Percentiles rank a stretch among this genome's conserved stretches.
Conservation (phyloP, 2,113 vertebrate species). For the Taurulus bubalis region DNA sequence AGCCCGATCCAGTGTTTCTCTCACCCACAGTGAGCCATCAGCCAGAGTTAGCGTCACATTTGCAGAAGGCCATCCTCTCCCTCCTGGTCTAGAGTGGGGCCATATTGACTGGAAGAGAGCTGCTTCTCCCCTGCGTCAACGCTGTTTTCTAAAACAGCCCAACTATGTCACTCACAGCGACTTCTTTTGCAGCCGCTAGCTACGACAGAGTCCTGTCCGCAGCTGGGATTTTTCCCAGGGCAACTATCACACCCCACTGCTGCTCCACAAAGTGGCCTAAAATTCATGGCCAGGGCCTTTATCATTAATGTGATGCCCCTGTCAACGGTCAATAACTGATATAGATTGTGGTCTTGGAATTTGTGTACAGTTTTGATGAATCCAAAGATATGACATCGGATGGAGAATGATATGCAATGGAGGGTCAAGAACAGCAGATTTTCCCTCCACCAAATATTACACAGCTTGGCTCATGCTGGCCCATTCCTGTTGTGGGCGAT, state of each 20-base stretch:
- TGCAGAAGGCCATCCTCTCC: constrained; percentile 37
- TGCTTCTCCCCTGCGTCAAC: constrained; percentile 29
- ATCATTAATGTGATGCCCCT: constrained; percentile 14
- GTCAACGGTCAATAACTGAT: constrained; percentile 23
- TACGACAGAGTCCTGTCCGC: constrained; percentile 50
- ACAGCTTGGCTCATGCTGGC: not conserved
- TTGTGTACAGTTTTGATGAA: not conserved
- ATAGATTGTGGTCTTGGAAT: not conserved
- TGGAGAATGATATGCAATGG: constrained; percentile 1
- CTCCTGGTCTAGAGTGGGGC: constrained; percentile 15
- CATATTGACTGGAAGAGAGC: constrained; percentile 62
- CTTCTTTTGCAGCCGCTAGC: constrained; percentile 66
- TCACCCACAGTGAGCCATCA: constrained; percentile 41
- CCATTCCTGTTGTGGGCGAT: constrained; percentile 6
- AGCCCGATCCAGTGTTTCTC: not conserved
- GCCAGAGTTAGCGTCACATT: constrained; percentile 50
- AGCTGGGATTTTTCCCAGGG: constrained; percentile 50
- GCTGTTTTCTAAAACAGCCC: constrained; percentile 51
- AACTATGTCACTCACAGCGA: constrained; percentile 73
- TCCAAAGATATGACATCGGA: not conserved
- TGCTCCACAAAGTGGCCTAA: constrained; percentile 14
- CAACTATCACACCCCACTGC: constrained; percentile 11
- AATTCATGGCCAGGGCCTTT: constrained; percentile 9
- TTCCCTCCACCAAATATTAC: not conserved
- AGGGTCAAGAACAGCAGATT: not conserved